Evolutionary conservation across 2,797 vertebrate species (phyloP), one percentile per base, ranked within the genome.

Genomic region (Mico argentatus): DNA sequence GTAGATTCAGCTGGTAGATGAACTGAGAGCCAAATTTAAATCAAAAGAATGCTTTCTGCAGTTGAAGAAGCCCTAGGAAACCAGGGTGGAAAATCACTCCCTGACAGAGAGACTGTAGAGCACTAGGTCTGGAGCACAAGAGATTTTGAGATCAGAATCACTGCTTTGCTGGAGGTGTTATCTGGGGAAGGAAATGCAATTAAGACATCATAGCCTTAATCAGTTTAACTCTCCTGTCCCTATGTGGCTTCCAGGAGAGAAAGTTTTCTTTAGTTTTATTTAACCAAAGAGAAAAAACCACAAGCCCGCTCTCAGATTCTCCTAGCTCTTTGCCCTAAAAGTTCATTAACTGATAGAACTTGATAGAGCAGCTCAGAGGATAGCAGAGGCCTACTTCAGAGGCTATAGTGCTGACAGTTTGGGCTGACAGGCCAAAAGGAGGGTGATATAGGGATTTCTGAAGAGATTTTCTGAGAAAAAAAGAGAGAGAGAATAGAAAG

Each of bases 41-140:
- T 95, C 91, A 96, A 90, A 86, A 46, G 79, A 97, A 95, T 70
- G 3, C 41, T 97, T 96, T 86, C 77, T 39, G 10, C 15, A 24
- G 26, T 75, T 70, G 80, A 73, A 64, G 75, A 85, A 36, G 27
- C 36, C 80, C 64, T 24, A 85, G 94, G 75, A 96, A 80, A 70
- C 26, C 0, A 13, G 46, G 9, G 15, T 27, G 33, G 93, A 75
- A 88, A 77, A 89, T 36, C 9, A 7, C 22, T 55, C 3, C 52
- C 52, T 17, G 26, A 75, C 27, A 82, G 70, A 22, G 14, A 73
- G 64, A 52, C 61, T 50, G 80, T 6, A 67, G 90, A 92, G 61
- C 3, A 2, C 33, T 75, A 33, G 44, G 3, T 81, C 72, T 81
- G 70, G 79, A 48, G 80, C 79, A 50, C 15, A 48, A 41, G n/a